Conservation (phyloP, 2,888 invertebrate genomes). For the Myopa testacea region DNA sequence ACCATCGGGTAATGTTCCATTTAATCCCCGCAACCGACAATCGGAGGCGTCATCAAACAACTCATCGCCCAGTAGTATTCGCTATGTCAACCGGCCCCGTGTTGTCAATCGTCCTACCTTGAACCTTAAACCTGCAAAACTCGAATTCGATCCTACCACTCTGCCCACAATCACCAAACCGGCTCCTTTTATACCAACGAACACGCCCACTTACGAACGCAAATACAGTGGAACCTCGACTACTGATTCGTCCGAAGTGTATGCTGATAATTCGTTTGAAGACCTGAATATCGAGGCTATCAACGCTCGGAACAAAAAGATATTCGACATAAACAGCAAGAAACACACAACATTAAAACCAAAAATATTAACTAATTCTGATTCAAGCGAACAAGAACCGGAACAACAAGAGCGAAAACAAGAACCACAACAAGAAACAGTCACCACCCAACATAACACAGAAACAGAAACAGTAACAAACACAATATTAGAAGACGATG, state of each 20-base stretch:
- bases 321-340: conserved; percentile 69
- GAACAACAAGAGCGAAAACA: conserved; percentile 29
- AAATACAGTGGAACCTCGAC: conserved; percentile 61
- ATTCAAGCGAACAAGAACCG: conserved; percentile 24
- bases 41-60: conserved; percentile 11
- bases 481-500: conserved; percentile 49
- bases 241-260: conserved; percentile 55
- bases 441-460: conserved; percentile 40
- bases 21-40: conserved; percentile 51
- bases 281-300: conserved; percentile 70
- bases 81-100: conserved; percentile 56
- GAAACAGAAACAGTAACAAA: conserved; percentile 44
- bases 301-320: conserved; percentile 71
- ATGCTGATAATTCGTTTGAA: conserved; percentile 62
- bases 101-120: conserved; percentile 61
- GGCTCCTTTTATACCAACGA: conserved; percentile 62
- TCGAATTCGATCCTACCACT: conserved; percentile 58
- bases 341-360: conserved; percentile 66
- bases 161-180: conserved; percentile 59
- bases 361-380: conserved; percentile 47
- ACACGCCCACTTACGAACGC: conserved; percentile 65
- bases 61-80: conserved; percentile 48
- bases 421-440: conserved; percentile 55
- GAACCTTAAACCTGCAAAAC: conserved; percentile 62
- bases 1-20: conserved; percentile 51